phyloP scores from a whole-genome alignment of 2,797 vertebrate species.

The Enteromius viviparus region DNA sequence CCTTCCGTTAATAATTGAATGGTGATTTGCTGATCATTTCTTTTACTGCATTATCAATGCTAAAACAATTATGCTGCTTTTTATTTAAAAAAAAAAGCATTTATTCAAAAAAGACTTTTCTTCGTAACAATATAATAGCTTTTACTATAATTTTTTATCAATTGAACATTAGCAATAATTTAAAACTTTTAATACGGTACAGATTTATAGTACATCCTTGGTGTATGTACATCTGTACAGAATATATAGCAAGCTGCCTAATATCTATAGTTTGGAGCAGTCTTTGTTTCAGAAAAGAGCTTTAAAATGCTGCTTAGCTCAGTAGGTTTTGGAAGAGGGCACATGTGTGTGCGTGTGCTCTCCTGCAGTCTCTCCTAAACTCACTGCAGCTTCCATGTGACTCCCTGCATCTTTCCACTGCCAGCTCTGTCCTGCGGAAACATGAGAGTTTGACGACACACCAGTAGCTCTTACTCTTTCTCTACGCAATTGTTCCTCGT shows the following conservation, averaged over 20 bases:
- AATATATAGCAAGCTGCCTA: neutral
- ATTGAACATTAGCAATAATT: neutral
- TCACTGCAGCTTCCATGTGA: constrained; percentile 24
- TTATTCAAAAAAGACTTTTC: neutral
- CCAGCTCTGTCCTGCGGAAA: constrained; percentile 16
- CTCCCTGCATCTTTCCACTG: constrained; percentile 22
- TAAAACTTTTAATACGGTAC: neutral
- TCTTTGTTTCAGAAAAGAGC: neutral
- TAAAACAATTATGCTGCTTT: neutral
- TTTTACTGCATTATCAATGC: neutral
- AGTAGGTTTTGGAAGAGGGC: neutral
- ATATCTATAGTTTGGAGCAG: neutral
- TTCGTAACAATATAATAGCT: neutral
- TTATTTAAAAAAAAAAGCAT: neutral
- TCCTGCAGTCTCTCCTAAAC: constrained; percentile 13
- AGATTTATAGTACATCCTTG: neutral
- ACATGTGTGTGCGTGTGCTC: neutral
- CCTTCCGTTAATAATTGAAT: neutral
- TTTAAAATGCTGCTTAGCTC: constrained; percentile 12
- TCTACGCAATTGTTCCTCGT: neutral
- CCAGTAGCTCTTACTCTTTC: constrained; percentile 9
- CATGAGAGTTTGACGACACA: constrained; percentile 24
- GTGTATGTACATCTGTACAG: neutral
- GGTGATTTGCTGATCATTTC: neutral
- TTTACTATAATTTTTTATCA: neutral